Conservation (phyloP, 2,113 vertebrate species). For the Mobula birostris region DNA sequence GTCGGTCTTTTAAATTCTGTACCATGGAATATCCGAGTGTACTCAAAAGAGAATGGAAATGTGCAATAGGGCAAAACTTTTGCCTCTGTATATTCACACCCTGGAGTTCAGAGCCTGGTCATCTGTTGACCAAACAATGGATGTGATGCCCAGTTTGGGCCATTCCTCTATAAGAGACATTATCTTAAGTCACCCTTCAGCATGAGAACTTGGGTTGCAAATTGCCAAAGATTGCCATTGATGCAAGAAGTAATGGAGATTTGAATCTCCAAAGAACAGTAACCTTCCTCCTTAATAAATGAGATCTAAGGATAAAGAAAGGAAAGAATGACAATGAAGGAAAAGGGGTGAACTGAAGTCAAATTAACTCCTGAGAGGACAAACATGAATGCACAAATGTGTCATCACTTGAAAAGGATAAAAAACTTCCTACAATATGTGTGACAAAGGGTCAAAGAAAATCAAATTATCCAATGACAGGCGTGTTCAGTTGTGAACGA, state of each 20-base stretch:
- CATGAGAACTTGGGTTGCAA: too few species aligned
- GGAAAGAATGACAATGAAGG: not conserved
- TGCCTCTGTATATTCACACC: too few species aligned
- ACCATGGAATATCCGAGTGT: too few species aligned
- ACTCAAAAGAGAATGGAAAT: too few species aligned
- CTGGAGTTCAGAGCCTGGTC: not conserved
- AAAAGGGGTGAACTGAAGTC: not conserved
- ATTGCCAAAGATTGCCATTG: not conserved
- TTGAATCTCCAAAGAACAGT: not conserved
- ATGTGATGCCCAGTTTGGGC: not conserved
- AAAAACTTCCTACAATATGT: too few species aligned
- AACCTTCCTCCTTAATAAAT: not conserved
- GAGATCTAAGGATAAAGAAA: not conserved
- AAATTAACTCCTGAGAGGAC: not conserved
- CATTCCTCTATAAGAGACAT: not conserved
- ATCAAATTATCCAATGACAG: too few species aligned
- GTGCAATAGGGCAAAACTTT: too few species aligned
- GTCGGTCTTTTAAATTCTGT: too few species aligned
- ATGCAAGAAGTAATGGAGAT: not conserved
- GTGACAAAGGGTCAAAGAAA: too few species aligned
- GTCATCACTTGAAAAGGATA: not conserved
- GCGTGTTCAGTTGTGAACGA: too few species aligned
- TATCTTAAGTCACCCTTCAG: too few species aligned
- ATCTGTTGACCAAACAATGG: not conserved
- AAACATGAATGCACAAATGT: not conserved